These are phyloP conservation scores for Tuberolachnus salignus DNA, from an alignment of 2,888 invertebrate genomes.

Conservation along the genomic window DNA sequence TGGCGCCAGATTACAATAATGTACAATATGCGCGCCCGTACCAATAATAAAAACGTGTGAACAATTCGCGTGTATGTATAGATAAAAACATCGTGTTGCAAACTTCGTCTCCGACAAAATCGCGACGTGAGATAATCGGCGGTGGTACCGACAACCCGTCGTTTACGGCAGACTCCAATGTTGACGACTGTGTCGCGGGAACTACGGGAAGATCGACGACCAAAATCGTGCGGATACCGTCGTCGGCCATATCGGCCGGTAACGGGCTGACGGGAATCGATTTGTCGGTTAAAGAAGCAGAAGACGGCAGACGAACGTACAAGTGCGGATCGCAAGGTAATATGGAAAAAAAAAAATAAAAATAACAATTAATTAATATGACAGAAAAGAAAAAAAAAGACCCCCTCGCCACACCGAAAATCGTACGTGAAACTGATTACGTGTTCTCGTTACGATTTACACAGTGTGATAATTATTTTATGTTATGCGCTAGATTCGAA, in stretches of 20 bases:
- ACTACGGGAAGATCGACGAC: neutral
- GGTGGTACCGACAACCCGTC: constrained; percentile 39
- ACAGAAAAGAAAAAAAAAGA: too few species aligned
- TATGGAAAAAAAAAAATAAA: too few species aligned
- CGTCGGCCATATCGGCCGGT: neutral
- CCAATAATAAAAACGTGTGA: too few species aligned
- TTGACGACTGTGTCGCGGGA: neutral
- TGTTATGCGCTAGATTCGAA: too few species aligned
- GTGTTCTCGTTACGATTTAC: too few species aligned
- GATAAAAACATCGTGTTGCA: constrained; percentile 41
- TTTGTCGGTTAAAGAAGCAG: constrained; percentile 6
- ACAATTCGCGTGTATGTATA: neutral
- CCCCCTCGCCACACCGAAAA: too few species aligned
- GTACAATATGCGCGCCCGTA: too few species aligned
- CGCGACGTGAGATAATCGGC: neutral
- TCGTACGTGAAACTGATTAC: too few species aligned
- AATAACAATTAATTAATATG: too few species aligned
- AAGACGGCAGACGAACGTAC: neutral
- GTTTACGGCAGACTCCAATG: constrained; percentile 5
- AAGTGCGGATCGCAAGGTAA: constrained; percentile 40
- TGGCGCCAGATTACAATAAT: too few species aligned
- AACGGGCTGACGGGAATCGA: neutral
- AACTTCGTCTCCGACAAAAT: constrained; percentile 20
- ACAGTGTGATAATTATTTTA: too few species aligned
- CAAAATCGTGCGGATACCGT: neutral